A percentile compares a stretch with the other conserved stretches of the same genome.
Conservation (phyloP, 2,888 invertebrate species). For the Pseudococcus longispinus region DNA sequence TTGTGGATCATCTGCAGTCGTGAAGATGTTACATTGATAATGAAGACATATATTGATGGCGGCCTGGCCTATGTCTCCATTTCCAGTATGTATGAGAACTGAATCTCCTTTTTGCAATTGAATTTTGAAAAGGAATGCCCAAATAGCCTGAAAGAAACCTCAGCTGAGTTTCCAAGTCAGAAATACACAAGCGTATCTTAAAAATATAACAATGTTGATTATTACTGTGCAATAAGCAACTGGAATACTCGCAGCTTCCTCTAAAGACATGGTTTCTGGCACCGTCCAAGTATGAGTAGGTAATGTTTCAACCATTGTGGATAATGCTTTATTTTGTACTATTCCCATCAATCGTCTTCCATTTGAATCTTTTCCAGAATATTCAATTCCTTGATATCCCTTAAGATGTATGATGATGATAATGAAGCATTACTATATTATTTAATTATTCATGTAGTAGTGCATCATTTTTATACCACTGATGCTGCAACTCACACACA, state of each 20-base stretch:
- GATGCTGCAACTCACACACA: too few relatives aligned
- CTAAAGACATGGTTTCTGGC: constrained; percentile 69
- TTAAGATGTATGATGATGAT: too few relatives aligned
- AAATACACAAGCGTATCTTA: neutral
- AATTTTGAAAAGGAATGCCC: constrained; percentile 69
- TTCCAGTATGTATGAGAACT: constrained; percentile 69
- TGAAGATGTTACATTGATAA: constrained; percentile 72
- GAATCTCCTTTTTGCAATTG: constrained; percentile 65
- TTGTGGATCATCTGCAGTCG: constrained; percentile 74
- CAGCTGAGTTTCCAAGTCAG: neutral
- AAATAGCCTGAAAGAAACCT: constrained; percentile 64
- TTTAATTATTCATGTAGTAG: too few relatives aligned
- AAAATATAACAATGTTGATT: neutral
- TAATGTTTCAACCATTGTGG: constrained; percentile 71
- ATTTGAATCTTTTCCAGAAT: neutral
- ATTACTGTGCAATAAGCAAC: constrained; percentile 70
- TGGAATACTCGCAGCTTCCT: constrained; percentile 73
- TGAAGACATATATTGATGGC: constrained; percentile 75
- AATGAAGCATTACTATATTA: too few relatives aligned
- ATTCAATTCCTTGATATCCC: constrained; percentile 62
- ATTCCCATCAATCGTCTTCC: constrained; percentile 65
- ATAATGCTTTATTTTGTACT: constrained; percentile 71
- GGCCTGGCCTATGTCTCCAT: constrained; percentile 79
- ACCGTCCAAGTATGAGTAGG: constrained; percentile 66
- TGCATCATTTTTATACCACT: too few relatives aligned